Conservation (phyloP, 2,888 invertebrate genomes). For the Ophion ventricosus region DNA sequence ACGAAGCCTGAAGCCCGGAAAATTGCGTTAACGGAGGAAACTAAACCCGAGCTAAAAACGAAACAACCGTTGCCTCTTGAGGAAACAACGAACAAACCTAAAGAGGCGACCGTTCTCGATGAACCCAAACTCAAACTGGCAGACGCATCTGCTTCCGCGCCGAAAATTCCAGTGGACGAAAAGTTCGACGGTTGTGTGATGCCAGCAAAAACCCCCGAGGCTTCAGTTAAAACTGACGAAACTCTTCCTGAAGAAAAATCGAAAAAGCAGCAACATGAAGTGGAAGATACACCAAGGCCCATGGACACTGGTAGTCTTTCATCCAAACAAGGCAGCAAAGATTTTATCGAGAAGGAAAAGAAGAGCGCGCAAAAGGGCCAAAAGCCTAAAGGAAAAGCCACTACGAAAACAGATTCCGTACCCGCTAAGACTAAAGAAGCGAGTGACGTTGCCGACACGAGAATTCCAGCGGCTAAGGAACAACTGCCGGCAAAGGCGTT, state of each 20-base stretch:
- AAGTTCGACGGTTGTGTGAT: constrained; percentile 29
- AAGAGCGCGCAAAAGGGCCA: constrained; percentile 49
- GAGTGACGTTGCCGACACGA: constrained; percentile 30
- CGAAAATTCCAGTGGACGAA: neutral
- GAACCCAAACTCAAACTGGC: constrained; percentile 46
- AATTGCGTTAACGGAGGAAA: neutral
- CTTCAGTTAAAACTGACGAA: constrained; percentile 33
- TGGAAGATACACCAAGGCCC: constrained; percentile 36
- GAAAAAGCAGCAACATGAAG: constrained; percentile 19
- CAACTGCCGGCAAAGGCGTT: constrained; percentile 40
- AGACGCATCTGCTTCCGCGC: constrained; percentile 67
- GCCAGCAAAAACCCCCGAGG: constrained; percentile 25
- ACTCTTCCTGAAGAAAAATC: constrained; percentile 33
- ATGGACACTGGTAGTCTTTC: constrained; percentile 38
- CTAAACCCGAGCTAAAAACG: neutral
- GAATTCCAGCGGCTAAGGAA: constrained; percentile 45
- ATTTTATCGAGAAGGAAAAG: constrained; percentile 45
- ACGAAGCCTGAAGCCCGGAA: constrained; percentile 6
- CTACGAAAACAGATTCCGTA: constrained; percentile 43
- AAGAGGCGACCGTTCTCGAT: constrained; percentile 23
- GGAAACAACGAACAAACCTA: constrained; percentile 1
- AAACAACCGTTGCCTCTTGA: neutral
- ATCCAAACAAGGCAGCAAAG: constrained; percentile 29
- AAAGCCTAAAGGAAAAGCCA: constrained; percentile 51
- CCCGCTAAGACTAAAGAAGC: constrained; percentile 25